A percentile compares a stretch with the other conserved stretches of the same genome.
phyloP scores from a whole-genome alignment of 2,113 vertebrate species.

The Vulpes ferrilata region DNA sequence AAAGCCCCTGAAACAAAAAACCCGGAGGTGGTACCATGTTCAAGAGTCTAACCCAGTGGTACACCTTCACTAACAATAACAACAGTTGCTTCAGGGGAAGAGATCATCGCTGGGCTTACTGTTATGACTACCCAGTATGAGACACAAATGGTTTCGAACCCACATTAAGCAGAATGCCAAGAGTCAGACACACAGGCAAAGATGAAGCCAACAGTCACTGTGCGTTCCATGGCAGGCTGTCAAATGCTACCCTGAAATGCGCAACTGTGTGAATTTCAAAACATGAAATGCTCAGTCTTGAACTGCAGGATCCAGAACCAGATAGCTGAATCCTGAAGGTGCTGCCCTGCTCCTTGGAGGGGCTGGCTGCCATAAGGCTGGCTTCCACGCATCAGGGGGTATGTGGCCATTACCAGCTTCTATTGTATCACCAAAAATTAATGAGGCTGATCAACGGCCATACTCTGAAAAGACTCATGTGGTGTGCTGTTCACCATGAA shows the following conservation, averaged over 20 bases:
- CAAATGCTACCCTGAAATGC: not conserved
- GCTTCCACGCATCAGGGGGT: not conserved
- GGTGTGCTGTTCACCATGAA: not conserved
- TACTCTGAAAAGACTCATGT: not conserved
- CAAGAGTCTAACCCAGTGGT: not conserved
- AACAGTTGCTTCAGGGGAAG: constrained; percentile 6
- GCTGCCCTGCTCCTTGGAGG: not conserved
- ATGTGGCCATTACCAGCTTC: accelerated
- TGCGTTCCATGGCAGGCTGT: not conserved
- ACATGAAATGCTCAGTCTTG: not conserved
- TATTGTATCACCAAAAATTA: not conserved
- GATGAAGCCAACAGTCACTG: not conserved
- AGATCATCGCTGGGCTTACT: not conserved
- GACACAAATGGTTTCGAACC: not conserved
- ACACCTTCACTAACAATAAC: not conserved
- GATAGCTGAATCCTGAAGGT: not conserved
- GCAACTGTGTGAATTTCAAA: not conserved
- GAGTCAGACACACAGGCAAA: not conserved
- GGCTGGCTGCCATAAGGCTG: accelerated
- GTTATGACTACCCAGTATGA: not conserved
- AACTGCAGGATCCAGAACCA: not conserved
- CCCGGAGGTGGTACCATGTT: not conserved
- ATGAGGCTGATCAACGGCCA: not conserved
- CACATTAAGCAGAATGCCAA: not conserved
- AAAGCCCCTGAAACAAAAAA: constrained; percentile 15